A percentile compares a stretch with the other conserved stretches of the same genome.
phyloP scores from a whole-genome alignment of 2,113 vertebrate genomes.

The Epinephelus moara region DNA sequence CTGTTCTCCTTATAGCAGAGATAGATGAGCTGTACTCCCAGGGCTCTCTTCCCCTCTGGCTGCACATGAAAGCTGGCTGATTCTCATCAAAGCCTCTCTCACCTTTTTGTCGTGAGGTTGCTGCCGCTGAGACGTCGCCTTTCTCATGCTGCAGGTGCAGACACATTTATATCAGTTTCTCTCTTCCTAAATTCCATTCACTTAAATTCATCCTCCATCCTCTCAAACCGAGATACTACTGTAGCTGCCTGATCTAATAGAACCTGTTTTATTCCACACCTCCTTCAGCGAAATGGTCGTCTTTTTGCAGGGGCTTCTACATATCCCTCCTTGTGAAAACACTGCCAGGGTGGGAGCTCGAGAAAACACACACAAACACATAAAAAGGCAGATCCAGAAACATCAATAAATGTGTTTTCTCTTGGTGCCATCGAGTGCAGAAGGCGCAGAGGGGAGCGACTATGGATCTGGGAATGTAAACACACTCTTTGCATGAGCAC shows the following conservation, averaged over 20 bases:
- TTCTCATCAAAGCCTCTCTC: constrained; percentile 70
- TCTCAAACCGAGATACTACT: neutral
- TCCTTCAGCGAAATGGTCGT: neutral
- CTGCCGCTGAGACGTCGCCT: constrained; percentile 26
- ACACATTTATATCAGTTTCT: constrained; percentile 29
- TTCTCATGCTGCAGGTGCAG: constrained; percentile 48
- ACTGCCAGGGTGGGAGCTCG: neutral
- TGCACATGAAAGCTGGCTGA: constrained; percentile 71
- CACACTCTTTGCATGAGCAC: constrained; percentile 42
- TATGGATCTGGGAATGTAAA: constrained; percentile 55
- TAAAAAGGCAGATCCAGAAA: constrained; percentile 17
- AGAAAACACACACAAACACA: neutral
- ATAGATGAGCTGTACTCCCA: constrained; percentile 64
- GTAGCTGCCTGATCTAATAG: constrained; percentile 10
- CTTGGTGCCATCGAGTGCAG: constrained; percentile 28
- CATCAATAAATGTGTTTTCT: constrained; percentile 52
- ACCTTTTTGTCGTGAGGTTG: constrained; percentile 53
- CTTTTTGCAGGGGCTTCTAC: constrained; percentile 12
- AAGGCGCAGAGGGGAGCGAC: neutral
- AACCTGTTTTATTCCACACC: constrained; percentile 29
- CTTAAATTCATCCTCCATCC: constrained; percentile 22
- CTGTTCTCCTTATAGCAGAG: constrained; percentile 56
- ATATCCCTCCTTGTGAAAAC: neutral
- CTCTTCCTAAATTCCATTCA: constrained; percentile 24
- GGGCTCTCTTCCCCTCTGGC: constrained; percentile 64